Evolutionary conservation across 2,888 invertebrate species (phyloP), one percentile per base, ranked within the genome.

Genomic region (Lymantria monacha): DNA sequence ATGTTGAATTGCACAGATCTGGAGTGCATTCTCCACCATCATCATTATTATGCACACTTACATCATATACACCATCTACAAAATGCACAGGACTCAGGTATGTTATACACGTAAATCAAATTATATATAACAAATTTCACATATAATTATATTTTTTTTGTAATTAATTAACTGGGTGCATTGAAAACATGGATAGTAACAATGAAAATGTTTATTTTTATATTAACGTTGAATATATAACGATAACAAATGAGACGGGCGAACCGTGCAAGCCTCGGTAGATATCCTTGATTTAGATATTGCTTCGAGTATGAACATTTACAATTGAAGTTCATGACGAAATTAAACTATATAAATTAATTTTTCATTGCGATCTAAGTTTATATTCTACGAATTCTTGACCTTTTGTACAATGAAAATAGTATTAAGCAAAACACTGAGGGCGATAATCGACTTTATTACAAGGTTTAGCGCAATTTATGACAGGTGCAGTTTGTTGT

Each of bases 1-100:
- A 95, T 95, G 95, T 92, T 95, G 88, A 95, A 95, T 88, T 95
- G 95, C 87, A 95, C 95, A 67, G 95, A 95, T 92, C 92, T 95
- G 90, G 95, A 95, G 91, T 95, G 95, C 91, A 94, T 95, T 81
- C 87, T 95, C 79, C 95, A 95, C 85, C 94, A 95, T 79, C 94
- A 94, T 76, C 94, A 95, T 78, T 94, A 94, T 79, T 94, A 95
- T 80, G 94, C 94, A 58, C 95, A 95, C 86, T 92, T 94, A 71
- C 94, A 95, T 79, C 94, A 94, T 80, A 90, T 94, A 67, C 94
- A 94, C 80, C 94, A 94, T 80, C 91, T 94, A 75, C 93, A 94
- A 81, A 93, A 92, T 83, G 93, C 92, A 61, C 92, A 94, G 84
- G 93, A 93, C 70, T 89, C 93, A 89, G 94, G 94, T 93, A 77